Evolutionary conservation across 2,113 vertebrate species (phyloP).

Genomic region (Calypte anna): DNA sequence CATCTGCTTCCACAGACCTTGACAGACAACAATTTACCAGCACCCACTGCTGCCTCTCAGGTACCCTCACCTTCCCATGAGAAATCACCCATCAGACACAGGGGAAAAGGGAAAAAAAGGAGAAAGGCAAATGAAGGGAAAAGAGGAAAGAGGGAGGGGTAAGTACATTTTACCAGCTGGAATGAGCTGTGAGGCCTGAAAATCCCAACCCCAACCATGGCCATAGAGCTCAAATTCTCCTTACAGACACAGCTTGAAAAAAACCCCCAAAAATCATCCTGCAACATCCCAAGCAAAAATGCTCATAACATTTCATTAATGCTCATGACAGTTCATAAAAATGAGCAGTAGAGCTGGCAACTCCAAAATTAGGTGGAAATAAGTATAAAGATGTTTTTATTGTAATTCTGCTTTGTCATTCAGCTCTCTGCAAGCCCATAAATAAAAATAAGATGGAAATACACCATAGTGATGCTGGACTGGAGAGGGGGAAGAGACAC

Average conservation of each 20-base stretch:
- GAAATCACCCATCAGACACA: background rate
- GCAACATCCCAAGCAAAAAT: slow-evolving; percentile 43
- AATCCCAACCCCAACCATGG: background rate
- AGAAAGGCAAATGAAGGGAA: background rate
- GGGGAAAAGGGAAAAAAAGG: background rate
- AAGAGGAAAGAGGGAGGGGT: background rate
- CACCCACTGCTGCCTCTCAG: background rate
- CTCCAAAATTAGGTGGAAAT: slow-evolving; percentile 62
- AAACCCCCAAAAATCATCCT: background rate
- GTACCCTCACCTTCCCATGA: background rate
- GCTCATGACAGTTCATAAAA: slow-evolving; percentile 58
- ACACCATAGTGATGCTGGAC: background rate
- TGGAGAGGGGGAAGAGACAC: background rate
- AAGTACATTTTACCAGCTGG: background rate
- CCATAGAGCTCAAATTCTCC: background rate
- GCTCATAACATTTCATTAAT: slow-evolving; percentile 57
- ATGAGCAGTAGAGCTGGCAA: slow-evolving; percentile 56
- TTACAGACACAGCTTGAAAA: background rate
- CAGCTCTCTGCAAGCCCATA: background rate
- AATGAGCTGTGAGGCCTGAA: background rate
- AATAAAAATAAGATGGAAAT: slow-evolving; percentile 3
- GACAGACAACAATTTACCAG: background rate
- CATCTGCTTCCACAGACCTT: background rate
- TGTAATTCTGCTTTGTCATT: slow-evolving; percentile 32
- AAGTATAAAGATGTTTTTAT: slow-evolving; percentile 62